These are phyloP conservation scores for Boulengeromyrus knoepffleri DNA, from an alignment of 2,113 vertebrate species.

Conservation along the genomic window DNA sequence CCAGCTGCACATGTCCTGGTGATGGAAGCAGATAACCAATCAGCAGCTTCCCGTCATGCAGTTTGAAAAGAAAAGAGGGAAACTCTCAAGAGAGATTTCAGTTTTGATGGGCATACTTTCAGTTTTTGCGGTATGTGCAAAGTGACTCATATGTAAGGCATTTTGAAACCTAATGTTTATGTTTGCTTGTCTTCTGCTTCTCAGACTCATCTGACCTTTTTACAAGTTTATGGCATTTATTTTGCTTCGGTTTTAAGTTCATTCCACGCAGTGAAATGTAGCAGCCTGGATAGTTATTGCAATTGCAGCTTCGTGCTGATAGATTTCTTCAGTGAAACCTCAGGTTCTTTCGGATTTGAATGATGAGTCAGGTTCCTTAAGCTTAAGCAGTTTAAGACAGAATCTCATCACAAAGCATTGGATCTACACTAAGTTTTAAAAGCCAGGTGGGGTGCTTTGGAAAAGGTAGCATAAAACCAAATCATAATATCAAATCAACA, in stretches of 20 bases:
- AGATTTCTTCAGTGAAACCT: neutral
- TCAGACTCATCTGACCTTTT: neutral
- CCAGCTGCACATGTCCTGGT: neutral
- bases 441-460: too few relatives aligned
- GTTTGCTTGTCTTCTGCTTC: neutral
- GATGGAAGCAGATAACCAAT: neutral
- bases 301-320: neutral
- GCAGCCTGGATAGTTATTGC: neutral
- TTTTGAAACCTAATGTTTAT: neutral
- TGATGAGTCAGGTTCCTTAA: too few relatives aligned
- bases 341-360: too few relatives aligned
- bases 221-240: neutral
- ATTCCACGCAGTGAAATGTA: neutral
- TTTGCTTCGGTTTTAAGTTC: neutral
- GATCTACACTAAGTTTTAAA: too few relatives aligned
- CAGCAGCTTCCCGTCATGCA: neutral
- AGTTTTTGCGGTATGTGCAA: neutral
- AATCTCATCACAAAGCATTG: too few relatives aligned
- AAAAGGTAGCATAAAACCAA: too few relatives aligned
- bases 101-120: neutral
- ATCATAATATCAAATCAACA: too few relatives aligned
- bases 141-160: neutral
- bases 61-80: neutral
- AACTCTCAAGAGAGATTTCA: neutral
- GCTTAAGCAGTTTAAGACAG: too few relatives aligned